A percentile compares a stretch with the other conserved stretches of the same genome.
Conservation (phyloP, 2,888 invertebrate genomes). For the Polydesmus complanatus region DNA sequence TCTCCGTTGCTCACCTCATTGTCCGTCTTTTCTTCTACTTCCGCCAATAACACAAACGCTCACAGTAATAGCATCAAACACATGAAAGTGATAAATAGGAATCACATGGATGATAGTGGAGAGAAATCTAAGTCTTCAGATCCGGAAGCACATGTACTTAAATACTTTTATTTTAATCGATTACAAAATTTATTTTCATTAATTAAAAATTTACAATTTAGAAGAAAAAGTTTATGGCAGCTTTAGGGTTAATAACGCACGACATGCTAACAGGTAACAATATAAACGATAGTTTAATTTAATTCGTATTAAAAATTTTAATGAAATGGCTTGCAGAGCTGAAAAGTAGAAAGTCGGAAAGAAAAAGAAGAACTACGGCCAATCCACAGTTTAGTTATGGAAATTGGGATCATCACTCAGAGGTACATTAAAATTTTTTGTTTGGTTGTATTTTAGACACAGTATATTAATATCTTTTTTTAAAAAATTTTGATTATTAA, state of each 20-base stretch:
- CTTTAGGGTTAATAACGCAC: conserved; percentile 18
- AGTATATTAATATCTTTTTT: neutral
- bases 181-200: too few relatives aligned
- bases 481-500: neutral
- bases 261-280: neutral
- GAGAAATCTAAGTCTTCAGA: conserved; percentile 2
- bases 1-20: neutral
- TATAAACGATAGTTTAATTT: too few relatives aligned
- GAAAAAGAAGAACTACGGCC: conserved; percentile 17
- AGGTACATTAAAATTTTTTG: conserved; percentile 3
- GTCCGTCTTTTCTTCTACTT: neutral
- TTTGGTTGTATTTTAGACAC: neutral
- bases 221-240: conserved; percentile 18
- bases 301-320: too few relatives aligned
- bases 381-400: conserved; percentile 19
- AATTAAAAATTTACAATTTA: neutral
- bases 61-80: neutral
- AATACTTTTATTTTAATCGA: neutral
- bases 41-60: neutral
- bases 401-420: conserved; percentile 12
- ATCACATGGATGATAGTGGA: neutral
- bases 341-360: conserved; percentile 18
- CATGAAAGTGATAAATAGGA: neutral
- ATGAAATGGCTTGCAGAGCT: conserved; percentile 15
- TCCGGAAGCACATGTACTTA: neutral